Base-by-base conservation (phyloP, 1,140 invertebrate species). In the Saccostrea cuccullata region DNA sequence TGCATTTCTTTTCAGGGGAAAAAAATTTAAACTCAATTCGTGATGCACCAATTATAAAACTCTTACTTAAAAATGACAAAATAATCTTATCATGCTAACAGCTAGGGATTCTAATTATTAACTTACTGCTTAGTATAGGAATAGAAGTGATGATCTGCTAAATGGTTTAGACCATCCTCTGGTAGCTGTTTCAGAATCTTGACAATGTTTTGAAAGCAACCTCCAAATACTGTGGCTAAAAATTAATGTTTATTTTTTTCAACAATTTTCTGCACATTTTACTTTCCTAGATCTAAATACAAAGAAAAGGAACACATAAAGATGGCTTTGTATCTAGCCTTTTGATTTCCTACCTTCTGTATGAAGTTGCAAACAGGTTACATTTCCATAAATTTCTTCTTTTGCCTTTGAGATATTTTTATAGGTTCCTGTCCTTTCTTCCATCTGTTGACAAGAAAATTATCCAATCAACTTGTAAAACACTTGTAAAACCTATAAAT, bases 181-280 rank as follows among this genome's bases (percentile, higher is more conserved):
- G 89, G 70, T 55, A 89, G 30, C 23, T 47, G 40, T 30, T 85
- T 82, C 15, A 89, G 15, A 17, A 87, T 84, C 15, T 87, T 55
- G 13, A 89, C 89, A 47, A 89, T 89, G 56, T 89, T 87, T 23
- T 84, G 85, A 82, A 89, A 89, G 87, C 89, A 89, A 15, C 30
- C 30, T 30, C 26, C 26, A 77, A 77, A 77, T 15, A 15, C 15
- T 8, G 70, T 77, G 5, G 70, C 70, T 77, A 17, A 77, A 77
- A 77, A 12, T 30, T 36, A 64, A 64, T 17, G 17, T 64, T 64
- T n/a, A 20, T 20, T n/a, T 64, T 6, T n/a, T 1, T 64, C 17
- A 64, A 20, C n/a, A 47, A 47, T 64, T 64, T 20, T 64, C 5
- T 64, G 17, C 6, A 20, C 0, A 64, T 20, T n/a, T 64, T 64